Evolutionary conservation across 2,888 invertebrate species (phyloP), one percentile per base, ranked within the genome.

Genomic region (Trichacis sp.): DNA sequence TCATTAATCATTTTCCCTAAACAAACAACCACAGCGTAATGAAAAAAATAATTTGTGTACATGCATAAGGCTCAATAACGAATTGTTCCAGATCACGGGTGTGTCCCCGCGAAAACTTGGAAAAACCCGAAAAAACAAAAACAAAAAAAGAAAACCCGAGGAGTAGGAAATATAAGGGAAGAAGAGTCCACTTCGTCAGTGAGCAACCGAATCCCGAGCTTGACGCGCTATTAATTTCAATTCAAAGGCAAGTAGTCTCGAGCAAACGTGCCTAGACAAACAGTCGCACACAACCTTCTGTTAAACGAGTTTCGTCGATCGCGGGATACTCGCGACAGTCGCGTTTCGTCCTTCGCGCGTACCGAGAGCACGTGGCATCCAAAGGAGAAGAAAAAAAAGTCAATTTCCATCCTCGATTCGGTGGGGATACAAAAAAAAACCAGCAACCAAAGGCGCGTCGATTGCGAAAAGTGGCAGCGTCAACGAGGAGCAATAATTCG

Each of bases 181-280:
- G 11, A 15, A 6, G 12, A 12, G 8, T 40, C 14, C 14, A 2
- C 18, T 17, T 3, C 19, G 15, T 43, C 19, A 3, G 9, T 43
- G 9, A 18, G 19, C 43, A 43, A 43, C 6, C 11, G 18, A 43
- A 43, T 8, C 14, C n/a, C 11, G 19, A 43, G 11, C 19, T n/a
- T 19, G 43, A 9, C 43, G 18, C 18, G 18, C 19, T 18, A 43
- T 43, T 19, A 43, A 43, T 43, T 43, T 43, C 43, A 43, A 43
- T 43, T 43, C 43, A 19, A 43, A 42, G 15, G 14, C 15, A 42
- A 5, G 42, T 8, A 11, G 15, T 8, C 5, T 5, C 14, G 15
- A 5, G 19, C 43, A 43, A 43, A 19, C 19, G 12, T 1, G 18
- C 18, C 4, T 19, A 43, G 17, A 6, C 42, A 43, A 18, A 43